Conservation (phyloP, 2,888 invertebrate genomes). For the Cryptosula pallasiana region DNA sequence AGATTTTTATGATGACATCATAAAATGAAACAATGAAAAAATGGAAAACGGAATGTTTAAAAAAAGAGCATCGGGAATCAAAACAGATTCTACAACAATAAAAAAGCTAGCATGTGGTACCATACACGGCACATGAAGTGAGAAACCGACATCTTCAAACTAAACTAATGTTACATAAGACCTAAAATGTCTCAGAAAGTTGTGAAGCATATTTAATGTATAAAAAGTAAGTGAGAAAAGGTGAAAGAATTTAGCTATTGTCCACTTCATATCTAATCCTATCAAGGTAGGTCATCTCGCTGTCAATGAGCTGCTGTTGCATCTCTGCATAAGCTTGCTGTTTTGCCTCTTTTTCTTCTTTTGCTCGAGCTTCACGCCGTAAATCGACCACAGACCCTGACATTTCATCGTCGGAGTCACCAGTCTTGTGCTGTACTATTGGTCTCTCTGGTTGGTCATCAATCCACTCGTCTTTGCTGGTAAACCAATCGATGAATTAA, state of each 20-base stretch:
- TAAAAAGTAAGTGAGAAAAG: no score
- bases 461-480: background rate
- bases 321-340: slow-evolving; percentile 37
- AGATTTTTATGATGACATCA: no score
- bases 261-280: slow-evolving; percentile 37
- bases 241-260: slow-evolving; percentile 8
- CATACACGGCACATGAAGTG: no score
- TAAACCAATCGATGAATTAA: background rate
- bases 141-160: no score
- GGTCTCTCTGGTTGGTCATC: background rate
- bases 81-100: no score
- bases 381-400: slow-evolving; percentile 26
- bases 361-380: slow-evolving; percentile 26
- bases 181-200: no score
- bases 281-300: slow-evolving; percentile 40
- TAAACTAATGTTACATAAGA: no score
- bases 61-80: no score
- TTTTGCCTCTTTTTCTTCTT: slow-evolving; percentile 34
- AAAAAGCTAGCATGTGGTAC: no score
- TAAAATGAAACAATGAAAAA: no score
- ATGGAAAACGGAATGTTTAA: no score
- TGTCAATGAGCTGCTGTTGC: slow-evolving; percentile 36
- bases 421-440: background rate
- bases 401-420: slow-evolving; percentile 30
- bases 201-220: no score